Base-by-base conservation (phyloP, 1,140 invertebrate genomes). In the Euwallacea similis region DNA sequence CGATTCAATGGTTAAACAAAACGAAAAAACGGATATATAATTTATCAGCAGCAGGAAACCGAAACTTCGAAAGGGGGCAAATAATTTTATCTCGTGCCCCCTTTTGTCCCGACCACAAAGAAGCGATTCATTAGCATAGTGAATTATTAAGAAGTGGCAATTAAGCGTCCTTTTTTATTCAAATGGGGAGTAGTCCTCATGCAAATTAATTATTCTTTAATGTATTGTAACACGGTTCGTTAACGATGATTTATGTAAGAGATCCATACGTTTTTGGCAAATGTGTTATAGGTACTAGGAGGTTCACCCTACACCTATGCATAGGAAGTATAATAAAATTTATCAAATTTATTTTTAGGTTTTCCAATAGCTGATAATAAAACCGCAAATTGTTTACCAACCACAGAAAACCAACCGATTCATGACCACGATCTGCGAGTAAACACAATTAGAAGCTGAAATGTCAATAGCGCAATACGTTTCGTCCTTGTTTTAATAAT, bases 71-170 rank as follows among this genome's bases (percentile, higher is more conserved):
- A 65, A 69, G 33, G 59, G 65, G 71, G 66, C 69, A 69, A 72
- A 74, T 74, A 58, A 75, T 75, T 74, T 70, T 61, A 62, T 16
- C 55, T 56, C 54, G 13, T 55, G 43, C 44, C 56, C 71, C 53
- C 71, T 72, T 72, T 72, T 72, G 71, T 72, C 46, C 65, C 33
- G 33, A 58, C 43, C 56, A 67, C 56, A 72, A 72, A 72, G 71
- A 67, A 66, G 41, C 46, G 68, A 62, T 62, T 75, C 72, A 75
- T 75, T 75, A 75, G 61, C 71, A 75, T 75, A 75, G 66, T 75
- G 74, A 75, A 75, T 75, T 71, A 75, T 75, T 75, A 73, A 75
- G 58, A 67, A 68, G 65, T 66, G 64, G 64, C 58, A 72, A 68
- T 72, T 72, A 67, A 33, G 58, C 66, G 62, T 67, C 67, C 65